Conservation (phyloP, 2,797 vertebrate genomes). For the Dendrocincla fuliginosa region DNA sequence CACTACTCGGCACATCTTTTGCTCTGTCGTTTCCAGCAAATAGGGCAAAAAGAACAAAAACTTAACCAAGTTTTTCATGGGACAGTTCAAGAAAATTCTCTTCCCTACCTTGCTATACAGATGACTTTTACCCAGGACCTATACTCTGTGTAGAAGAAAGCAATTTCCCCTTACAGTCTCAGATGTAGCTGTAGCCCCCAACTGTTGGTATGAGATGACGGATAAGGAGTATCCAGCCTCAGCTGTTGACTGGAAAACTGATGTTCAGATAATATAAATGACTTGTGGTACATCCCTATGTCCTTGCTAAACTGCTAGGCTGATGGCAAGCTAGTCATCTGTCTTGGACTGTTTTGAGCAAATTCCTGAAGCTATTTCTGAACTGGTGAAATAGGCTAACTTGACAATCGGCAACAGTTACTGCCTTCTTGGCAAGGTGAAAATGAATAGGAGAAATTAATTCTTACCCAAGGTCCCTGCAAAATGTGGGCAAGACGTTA, state of each 20-base stretch:
- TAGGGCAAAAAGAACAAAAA: background rate
- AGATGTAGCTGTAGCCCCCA: background rate
- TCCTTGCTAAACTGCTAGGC: background rate
- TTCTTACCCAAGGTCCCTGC: constrained; percentile 5
- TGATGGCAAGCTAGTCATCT: constrained; percentile 1
- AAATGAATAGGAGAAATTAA: constrained; percentile 34
- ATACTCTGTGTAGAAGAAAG: background rate
- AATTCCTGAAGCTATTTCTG: background rate
- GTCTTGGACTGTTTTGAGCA: background rate
- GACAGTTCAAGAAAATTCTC: background rate
- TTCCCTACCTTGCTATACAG: background rate
- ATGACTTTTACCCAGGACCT: background rate
- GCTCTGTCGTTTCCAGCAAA: background rate
- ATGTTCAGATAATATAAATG: background rate
- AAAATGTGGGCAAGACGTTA: background rate
- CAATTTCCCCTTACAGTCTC: background rate
- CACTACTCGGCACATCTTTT: background rate
- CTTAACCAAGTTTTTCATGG: background rate
- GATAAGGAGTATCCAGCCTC: background rate
- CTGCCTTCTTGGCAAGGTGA: constrained; percentile 3
- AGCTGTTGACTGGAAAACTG: background rate
- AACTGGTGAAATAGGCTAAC: background rate
- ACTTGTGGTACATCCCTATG: background rate
- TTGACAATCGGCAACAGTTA: constrained; percentile 1
- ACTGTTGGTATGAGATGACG: background rate